phyloP scores from a whole-genome alignment of 2,113 vertebrate genomes.

The Seriola dumerili region DNA sequence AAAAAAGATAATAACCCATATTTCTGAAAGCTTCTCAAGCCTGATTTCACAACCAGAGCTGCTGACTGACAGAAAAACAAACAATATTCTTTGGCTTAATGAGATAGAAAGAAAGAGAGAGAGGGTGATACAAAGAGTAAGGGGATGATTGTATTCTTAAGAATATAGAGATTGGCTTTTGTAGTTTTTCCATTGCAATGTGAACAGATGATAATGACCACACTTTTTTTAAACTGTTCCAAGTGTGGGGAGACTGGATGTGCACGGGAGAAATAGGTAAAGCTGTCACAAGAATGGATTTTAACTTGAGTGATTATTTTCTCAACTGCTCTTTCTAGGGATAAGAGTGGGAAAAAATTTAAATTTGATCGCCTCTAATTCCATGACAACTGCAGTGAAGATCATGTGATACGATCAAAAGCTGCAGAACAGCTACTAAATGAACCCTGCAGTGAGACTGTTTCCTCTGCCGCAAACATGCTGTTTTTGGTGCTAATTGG shows the following conservation, averaged over 20 bases:
- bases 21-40: not conserved
- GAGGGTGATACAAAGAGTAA: conserved; percentile 66
- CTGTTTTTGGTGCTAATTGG: not conserved
- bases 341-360: not conserved
- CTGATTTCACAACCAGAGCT: conserved; percentile 11
- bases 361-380: not conserved
- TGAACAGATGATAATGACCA: conserved; percentile 4
- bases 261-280: too few species aligned
- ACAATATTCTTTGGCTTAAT: conserved; percentile 22
- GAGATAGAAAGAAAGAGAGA: not conserved
- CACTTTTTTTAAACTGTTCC: not conserved
- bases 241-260: not conserved
- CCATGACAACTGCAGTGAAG: conserved; percentile 5
- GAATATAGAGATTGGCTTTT: not conserved
- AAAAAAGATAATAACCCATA: conserved; percentile 49
- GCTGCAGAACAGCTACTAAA: not conserved
- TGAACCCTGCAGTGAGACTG: not conserved
- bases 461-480: not conserved
- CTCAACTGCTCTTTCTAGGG: not conserved
- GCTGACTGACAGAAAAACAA: conserved; percentile 1
- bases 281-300: too few species aligned
- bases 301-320: too few species aligned
- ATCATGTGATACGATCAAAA: conserved; percentile 3
- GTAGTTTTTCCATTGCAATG: not conserved
- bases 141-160: not conserved